These are phyloP conservation scores for Ylistrum balloti DNA, from an alignment of 1,140 invertebrate species.

Conservation along the genomic window DNA sequence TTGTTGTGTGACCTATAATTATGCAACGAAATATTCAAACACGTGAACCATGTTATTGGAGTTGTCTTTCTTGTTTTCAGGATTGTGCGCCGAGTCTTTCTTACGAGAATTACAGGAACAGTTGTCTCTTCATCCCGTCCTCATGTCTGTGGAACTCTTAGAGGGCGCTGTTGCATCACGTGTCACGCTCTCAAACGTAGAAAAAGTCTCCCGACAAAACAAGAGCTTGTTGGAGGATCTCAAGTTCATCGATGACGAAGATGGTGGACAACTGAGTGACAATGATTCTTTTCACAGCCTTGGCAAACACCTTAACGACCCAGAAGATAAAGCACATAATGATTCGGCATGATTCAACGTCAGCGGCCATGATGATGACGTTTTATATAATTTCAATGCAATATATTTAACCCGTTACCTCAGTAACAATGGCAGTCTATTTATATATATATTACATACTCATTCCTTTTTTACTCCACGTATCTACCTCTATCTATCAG, in stretches of 20 bases:
- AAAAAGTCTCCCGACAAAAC: conserved; percentile 8
- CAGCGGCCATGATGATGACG: background rate
- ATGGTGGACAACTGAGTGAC: conserved; percentile 58
- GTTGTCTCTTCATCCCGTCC: conserved; percentile 48
- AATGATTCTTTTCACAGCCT: conserved; percentile 59
- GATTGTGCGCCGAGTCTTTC: conserved; percentile 58
- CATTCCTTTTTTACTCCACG: background rate
- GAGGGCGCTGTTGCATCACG: conserved; percentile 21
- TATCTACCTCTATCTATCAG: background rate
- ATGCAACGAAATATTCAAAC: background rate
- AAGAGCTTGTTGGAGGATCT: conserved; percentile 50
- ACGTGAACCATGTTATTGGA: too few species aligned
- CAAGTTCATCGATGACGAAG: conserved; percentile 61
- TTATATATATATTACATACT: background rate
- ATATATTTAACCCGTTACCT: background rate
- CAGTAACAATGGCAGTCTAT: conserved; percentile 18
- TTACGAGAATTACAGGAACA: conserved; percentile 56
- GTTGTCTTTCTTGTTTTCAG: conserved; percentile 27
- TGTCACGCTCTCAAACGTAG: background rate
- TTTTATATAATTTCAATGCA: background rate
- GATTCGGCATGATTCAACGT: background rate
- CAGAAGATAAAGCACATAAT: background rate
- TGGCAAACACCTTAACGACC: conserved; percentile 47
- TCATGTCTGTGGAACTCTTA: conserved; percentile 42
- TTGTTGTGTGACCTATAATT: background rate